Conservation (phyloP, 1,140 invertebrate species). For the Panagrolaimus sp. region DNA sequence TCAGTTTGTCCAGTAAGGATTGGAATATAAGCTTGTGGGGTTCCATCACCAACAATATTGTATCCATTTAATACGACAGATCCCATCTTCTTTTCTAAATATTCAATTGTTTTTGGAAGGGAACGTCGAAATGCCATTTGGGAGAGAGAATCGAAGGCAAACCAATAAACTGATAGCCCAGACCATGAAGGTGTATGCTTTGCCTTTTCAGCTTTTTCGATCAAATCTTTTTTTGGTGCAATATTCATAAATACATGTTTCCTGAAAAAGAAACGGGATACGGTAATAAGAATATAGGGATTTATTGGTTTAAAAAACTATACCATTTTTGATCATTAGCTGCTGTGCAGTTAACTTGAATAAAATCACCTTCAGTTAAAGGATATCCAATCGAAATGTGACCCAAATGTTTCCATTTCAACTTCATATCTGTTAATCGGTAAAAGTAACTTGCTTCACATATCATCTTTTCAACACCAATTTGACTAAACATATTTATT, state of each 20-base stretch:
- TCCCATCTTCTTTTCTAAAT: slow-evolving; percentile 68
- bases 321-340: neutral
- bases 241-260: slow-evolving; percentile 23
- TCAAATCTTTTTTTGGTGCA: slow-evolving; percentile 16
- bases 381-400: neutral
- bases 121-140: slow-evolving; percentile 76
- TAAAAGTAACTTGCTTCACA: neutral
- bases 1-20: slow-evolving; percentile 78
- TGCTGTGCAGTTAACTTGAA: no score
- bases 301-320: no score
- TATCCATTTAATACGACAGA: slow-evolving; percentile 67
- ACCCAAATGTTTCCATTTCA: neutral
- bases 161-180: slow-evolving; percentile 80
- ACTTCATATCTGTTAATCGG: neutral
- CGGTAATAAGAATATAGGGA: neutral
- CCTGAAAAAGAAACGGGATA: slow-evolving; percentile 1
- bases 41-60: slow-evolving; percentile 76
- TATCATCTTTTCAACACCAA: neutral
- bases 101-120: slow-evolving; percentile 73
- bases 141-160: slow-evolving; percentile 83
- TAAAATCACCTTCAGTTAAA: neutral
- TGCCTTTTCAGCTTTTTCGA: neutral
- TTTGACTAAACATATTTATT: neutral
- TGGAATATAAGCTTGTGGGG: slow-evolving; percentile 82
- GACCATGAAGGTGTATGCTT: slow-evolving; percentile 71